These are phyloP conservation scores for Apotomis capreana DNA, from an alignment of 2,888 invertebrate species.

Conservation along the genomic window DNA sequence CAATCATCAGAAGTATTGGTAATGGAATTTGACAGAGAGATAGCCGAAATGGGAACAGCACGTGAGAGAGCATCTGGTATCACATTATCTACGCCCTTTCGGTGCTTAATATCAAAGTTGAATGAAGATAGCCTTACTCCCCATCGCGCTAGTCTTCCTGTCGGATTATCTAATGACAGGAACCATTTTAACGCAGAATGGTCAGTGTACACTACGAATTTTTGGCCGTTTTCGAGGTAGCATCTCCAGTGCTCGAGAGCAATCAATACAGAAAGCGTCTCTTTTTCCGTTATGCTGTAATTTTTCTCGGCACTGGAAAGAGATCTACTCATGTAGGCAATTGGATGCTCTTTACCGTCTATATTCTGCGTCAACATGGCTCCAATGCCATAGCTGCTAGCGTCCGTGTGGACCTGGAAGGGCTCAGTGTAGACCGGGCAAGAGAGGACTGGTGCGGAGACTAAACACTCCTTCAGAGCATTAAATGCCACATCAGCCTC, in stretches of 20 bases:
- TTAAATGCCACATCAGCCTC: no score
- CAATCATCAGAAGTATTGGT: constrained; percentile 2
- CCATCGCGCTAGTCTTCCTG: constrained; percentile 36
- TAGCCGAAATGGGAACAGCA: not conserved
- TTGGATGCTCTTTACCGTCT: constrained; percentile 28
- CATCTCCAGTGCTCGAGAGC: constrained; percentile 35
- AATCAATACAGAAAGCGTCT: constrained; percentile 22
- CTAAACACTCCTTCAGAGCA: no score
- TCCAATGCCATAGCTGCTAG: constrained; percentile 32
- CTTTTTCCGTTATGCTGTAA: constrained; percentile 42
- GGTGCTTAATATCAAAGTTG: not conserved
- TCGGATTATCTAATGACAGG: constrained; percentile 28
- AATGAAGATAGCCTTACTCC: constrained; percentile 8
- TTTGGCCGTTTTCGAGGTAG: not conserved
- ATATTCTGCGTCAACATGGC: constrained; percentile 36
- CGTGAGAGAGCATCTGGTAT: not conserved
- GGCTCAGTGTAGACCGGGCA: not conserved
- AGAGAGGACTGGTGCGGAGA: constrained; percentile 1
- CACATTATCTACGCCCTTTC: not conserved
- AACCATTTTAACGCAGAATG: no score
- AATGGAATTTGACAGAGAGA: not conserved
- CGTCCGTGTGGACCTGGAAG: not conserved
- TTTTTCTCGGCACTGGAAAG: constrained; percentile 39
- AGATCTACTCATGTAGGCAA: not conserved
- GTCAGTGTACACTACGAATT: constrained; percentile 5